Evolutionary conservation across 1,140 invertebrate species (phyloP).

Genomic region (Diorhabda sublineata): DNA sequence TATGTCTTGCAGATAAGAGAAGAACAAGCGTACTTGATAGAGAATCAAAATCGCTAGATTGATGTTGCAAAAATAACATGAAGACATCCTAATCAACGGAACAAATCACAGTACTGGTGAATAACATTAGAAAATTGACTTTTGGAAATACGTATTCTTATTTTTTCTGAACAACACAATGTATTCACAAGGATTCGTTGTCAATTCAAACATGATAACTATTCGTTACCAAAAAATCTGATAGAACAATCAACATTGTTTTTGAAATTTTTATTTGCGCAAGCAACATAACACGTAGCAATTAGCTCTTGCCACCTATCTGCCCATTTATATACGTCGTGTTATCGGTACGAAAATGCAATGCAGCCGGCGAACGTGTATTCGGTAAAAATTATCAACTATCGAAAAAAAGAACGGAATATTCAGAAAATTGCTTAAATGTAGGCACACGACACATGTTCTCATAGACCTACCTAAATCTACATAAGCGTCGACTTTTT

Average conservation of each 20-base stretch:
- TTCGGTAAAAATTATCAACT: constrained; percentile 25
- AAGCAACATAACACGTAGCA: not conserved
- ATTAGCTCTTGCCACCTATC: not conserved
- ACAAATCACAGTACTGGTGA: too few species aligned
- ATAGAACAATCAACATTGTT: not conserved
- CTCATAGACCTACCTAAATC: constrained; percentile 12
- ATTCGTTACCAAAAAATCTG: too few species aligned
- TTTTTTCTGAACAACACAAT: too few species aligned
- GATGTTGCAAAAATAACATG: too few species aligned
- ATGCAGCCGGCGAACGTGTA: not conserved
- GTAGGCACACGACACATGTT: constrained; percentile 24
- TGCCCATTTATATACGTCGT: not conserved
- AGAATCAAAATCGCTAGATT: too few species aligned
- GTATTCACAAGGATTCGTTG: too few species aligned
- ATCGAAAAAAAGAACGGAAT: constrained; percentile 21
- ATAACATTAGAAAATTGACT: too few species aligned
- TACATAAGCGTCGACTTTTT: not conserved
- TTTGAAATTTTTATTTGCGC: not conserved
- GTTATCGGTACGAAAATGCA: not conserved
- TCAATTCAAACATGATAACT: too few species aligned
- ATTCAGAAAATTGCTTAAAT: constrained; percentile 20
- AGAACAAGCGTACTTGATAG: too few species aligned
- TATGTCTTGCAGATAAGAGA: too few species aligned
- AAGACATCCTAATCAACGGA: too few species aligned
- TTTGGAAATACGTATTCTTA: too few species aligned